Conservation (phyloP, 2,113 vertebrate genomes). For the Nothoprocta pentlandii region DNA sequence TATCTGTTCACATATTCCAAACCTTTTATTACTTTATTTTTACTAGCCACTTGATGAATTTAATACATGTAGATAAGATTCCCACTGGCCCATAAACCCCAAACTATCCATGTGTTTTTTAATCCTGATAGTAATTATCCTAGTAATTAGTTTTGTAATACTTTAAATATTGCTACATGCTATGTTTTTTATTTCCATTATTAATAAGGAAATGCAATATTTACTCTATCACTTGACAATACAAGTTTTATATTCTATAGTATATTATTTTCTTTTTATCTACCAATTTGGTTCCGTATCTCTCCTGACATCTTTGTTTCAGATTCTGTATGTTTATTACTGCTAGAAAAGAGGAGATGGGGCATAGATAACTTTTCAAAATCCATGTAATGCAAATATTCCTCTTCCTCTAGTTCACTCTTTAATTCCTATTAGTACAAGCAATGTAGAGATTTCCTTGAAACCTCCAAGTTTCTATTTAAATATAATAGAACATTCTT, state of each 20-base stretch:
- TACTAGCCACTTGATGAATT: background rate
- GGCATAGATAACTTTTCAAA: background rate
- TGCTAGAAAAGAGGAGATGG: background rate
- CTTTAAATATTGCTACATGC: background rate
- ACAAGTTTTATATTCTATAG: background rate
- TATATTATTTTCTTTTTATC: constrained; percentile 6
- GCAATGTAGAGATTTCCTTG: background rate
- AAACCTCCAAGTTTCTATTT: background rate
- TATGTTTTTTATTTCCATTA: background rate
- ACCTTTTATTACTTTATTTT: background rate
- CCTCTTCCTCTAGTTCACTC: background rate
- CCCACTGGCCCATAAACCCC: background rate
- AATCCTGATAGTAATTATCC: background rate
- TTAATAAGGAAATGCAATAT: constrained; percentile 28
- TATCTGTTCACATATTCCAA: background rate
- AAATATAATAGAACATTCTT: background rate
- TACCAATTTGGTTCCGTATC: background rate
- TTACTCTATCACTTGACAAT: background rate
- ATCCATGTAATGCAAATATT: background rate
- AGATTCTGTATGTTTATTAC: background rate
- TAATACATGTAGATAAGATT: background rate
- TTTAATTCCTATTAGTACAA: background rate
- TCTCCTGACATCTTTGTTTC: background rate
- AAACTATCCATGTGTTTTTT: background rate
- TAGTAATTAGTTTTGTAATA: background rate